These are phyloP conservation scores for Sciurus niger DNA, from an alignment of 2,113 vertebrate species.

Conservation along the genomic window DNA sequence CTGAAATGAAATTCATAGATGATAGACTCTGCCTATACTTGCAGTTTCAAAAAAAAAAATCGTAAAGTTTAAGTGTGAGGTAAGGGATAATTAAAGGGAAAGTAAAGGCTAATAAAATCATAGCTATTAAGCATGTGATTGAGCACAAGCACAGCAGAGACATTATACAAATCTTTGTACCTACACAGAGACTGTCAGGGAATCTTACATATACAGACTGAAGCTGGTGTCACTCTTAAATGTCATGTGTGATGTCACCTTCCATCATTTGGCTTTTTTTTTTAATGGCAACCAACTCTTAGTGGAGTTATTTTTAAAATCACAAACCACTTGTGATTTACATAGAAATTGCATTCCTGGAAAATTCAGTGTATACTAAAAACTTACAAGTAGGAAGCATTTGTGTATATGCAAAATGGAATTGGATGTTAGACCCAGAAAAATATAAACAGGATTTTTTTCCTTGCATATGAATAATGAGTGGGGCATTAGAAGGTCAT, in stretches of 20 bases:
- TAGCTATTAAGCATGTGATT: background rate
- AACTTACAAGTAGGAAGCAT: background rate
- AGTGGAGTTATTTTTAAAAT: constrained; percentile 15
- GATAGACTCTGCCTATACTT: background rate
- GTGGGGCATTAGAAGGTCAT: background rate
- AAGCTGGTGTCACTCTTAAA: background rate
- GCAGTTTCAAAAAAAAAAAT: background rate
- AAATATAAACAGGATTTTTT: background rate
- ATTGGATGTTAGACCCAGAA: background rate
- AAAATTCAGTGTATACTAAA: constrained; percentile 29
- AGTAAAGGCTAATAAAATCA: constrained; percentile 20
- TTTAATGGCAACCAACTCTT: background rate
- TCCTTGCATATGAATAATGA: background rate
- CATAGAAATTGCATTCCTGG: background rate
- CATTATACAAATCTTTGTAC: background rate
- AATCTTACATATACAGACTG: background rate
- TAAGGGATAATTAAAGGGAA: constrained; percentile 22
- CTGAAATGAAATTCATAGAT: constrained; percentile 44
- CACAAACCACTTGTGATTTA: constrained; percentile 10
- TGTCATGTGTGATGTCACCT: background rate
- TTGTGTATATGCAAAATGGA: constrained; percentile 8
- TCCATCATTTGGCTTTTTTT: background rate
- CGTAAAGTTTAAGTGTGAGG: background rate
- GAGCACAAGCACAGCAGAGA: background rate
- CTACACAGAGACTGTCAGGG: background rate